Percentiles rank a stretch among this genome's conserved stretches.
Conservation (phyloP, 2,888 invertebrate species). For the Sabatieria punctata region DNA sequence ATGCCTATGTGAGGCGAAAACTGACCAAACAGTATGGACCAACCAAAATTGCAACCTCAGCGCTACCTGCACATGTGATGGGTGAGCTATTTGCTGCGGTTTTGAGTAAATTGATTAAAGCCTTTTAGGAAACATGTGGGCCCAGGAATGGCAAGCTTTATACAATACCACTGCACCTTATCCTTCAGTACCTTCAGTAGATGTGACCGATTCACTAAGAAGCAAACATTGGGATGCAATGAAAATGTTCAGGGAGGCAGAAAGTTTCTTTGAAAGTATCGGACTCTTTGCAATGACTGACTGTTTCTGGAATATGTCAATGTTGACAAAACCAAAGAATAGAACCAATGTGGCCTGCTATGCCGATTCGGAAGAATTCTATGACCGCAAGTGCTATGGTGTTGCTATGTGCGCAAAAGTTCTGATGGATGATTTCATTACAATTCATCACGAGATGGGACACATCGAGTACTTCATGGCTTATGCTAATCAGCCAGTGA, state of each 20-base stretch:
- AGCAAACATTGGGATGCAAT: constrained; percentile 1
- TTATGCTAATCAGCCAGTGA: constrained; percentile 21
- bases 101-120: too few species aligned
- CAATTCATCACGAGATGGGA: constrained; percentile 29
- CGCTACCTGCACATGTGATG: constrained; percentile 12
- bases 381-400: constrained; percentile 10
- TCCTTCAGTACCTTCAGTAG: constrained; percentile 18
- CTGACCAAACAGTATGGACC: constrained; percentile 10
- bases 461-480: constrained; percentile 26
- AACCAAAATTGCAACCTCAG: constrained; percentile 10
- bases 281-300: not conserved
- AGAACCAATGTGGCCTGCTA: constrained; percentile 5
- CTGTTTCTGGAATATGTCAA: not conserved
- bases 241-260: not conserved
- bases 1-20: constrained; percentile 13
- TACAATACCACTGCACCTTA: constrained; percentile 19
- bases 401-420: constrained; percentile 27
- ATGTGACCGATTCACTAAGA: constrained; percentile 12
- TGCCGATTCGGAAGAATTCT: constrained; percentile 17
- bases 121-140: constrained; percentile 26
- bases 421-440: constrained; percentile 19
- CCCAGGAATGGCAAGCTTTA: constrained; percentile 22
- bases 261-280: constrained; percentile 1
- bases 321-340: not conserved
- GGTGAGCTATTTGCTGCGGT: too few species aligned